Evolutionary conservation across 1,140 invertebrate species (phyloP).

Genomic region (Monochamus saltuarius): DNA sequence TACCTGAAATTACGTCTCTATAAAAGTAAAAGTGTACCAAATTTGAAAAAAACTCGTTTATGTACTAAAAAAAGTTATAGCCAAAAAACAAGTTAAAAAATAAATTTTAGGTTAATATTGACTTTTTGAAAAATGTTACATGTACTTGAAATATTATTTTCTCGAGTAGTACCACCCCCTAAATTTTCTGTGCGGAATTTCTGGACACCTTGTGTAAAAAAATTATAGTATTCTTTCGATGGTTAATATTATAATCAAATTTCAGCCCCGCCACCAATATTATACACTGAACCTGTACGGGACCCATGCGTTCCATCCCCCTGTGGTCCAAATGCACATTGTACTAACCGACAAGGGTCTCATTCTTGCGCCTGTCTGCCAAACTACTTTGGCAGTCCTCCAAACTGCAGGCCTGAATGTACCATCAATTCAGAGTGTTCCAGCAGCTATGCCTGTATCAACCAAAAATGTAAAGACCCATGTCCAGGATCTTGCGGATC

Average conservation of each 20-base stretch:
- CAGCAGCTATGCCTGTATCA: constrained; percentile 65
- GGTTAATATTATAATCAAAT: constrained; percentile 8
- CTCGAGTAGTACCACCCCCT: constrained; percentile 51
- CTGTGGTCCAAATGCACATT: constrained; percentile 69
- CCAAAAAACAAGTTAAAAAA: no score
- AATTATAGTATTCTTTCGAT: no score
- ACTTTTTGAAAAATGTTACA: constrained; percentile 59
- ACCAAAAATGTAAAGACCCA: constrained; percentile 68
- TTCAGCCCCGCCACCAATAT: constrained; percentile 44
- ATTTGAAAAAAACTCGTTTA: no score
- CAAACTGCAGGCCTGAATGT: constrained; percentile 73
- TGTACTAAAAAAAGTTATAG: no score
- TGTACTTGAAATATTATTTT: constrained; percentile 51
- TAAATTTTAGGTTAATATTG: no score
- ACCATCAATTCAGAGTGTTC: constrained; percentile 69
- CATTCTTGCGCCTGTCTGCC: constrained; percentile 68
- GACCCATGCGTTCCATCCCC: constrained; percentile 70
- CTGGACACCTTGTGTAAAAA: constrained; percentile 51
- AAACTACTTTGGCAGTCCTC: constrained; percentile 69
- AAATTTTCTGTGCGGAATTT: no score
- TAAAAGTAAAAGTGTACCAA: no score
- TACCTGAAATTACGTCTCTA: no score
- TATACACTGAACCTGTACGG: constrained; percentile 44
- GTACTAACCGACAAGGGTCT: constrained; percentile 58
- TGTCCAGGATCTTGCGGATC: constrained; percentile 70